These are phyloP conservation scores for Mizuhopecten yessoensis DNA, from an alignment of 1,140 invertebrate species.

Conservation along the genomic window DNA sequence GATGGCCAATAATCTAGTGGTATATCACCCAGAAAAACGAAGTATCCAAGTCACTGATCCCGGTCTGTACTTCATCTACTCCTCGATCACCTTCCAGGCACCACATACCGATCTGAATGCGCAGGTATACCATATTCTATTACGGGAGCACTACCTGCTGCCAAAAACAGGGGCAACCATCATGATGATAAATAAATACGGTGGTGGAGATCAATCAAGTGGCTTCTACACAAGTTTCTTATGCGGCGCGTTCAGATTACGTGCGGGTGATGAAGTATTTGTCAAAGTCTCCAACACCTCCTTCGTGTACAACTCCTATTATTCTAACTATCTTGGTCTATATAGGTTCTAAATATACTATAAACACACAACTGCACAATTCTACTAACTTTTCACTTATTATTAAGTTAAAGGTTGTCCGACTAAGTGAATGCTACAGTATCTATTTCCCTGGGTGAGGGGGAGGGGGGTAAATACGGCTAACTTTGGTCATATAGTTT, in stretches of 20 bases:
- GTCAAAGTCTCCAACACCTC: background rate
- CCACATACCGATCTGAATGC: background rate
- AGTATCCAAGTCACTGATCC: too few relatives aligned
- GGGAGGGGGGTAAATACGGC: too few relatives aligned
- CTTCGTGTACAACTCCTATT: background rate
- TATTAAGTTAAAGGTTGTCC: too few relatives aligned
- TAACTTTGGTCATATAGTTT: too few relatives aligned
- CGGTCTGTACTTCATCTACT: too few relatives aligned
- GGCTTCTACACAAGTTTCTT: background rate
- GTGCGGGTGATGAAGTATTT: background rate
- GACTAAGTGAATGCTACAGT: too few relatives aligned
- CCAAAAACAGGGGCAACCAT: background rate
- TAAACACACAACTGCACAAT: too few relatives aligned
- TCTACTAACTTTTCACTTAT: too few relatives aligned
- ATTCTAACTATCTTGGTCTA: constrained; percentile 14
- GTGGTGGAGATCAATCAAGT: background rate
- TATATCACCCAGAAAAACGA: too few relatives aligned
- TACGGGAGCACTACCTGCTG: background rate
- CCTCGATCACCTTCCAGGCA: background rate
- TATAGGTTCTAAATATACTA: too few relatives aligned
- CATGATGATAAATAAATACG: constrained; percentile 11
- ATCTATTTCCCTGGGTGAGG: too few relatives aligned
- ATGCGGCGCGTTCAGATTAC: background rate
- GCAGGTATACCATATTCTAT: constrained; percentile 12
- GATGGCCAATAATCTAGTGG: too few relatives aligned